Conservation (phyloP, 1,140 invertebrate genomes). For the Ladona fulva region DNA sequence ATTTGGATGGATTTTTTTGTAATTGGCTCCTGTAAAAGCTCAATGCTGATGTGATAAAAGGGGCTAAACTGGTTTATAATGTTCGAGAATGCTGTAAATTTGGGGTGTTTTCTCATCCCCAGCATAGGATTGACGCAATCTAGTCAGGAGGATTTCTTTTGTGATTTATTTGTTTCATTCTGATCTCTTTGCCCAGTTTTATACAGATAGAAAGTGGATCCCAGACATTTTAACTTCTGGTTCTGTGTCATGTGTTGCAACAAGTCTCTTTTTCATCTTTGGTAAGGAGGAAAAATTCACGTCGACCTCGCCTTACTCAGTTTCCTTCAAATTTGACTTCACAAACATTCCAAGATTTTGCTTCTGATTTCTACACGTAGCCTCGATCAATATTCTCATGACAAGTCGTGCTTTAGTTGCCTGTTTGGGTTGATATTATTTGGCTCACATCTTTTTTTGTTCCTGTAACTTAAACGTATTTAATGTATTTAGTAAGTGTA, state of each 20-base stretch:
- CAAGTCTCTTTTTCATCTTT: no score
- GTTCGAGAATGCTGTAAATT: neutral
- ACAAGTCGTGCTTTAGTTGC: neutral
- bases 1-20: neutral
- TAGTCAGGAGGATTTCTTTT: slow-evolving; percentile 1
- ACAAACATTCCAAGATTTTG: no score
- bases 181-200: neutral
- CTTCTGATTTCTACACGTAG: no score
- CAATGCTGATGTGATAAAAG: neutral
- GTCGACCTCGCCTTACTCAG: no score
- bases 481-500: neutral
- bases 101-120: neutral
- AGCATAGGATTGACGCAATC: neutral
- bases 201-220: no score
- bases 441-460: neutral
- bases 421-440: neutral
- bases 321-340: no score
- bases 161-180: neutral
- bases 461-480: neutral
- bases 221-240: no score
- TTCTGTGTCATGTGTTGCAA: no score
- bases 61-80: neutral
- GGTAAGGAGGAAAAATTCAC: no score
- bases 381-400: no score
- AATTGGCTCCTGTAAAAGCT: neutral